A percentile compares a stretch with the other conserved stretches of the same genome.
These are phyloP conservation scores for Fukomys damarensis DNA, from an alignment of 2,113 vertebrate species.

Conservation along the genomic window DNA sequence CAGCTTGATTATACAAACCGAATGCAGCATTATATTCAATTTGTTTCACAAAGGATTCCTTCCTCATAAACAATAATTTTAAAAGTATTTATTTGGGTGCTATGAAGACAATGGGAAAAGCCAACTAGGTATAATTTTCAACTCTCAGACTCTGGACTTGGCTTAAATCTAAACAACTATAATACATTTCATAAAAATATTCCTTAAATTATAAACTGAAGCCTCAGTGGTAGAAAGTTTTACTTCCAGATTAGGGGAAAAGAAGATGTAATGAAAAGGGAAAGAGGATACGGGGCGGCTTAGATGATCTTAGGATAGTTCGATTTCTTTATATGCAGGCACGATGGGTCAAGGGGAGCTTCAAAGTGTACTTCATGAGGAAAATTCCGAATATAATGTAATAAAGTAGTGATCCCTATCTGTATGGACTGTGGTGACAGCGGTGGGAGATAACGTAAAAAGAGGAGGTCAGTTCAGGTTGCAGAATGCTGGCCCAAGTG, in stretches of 20 bases:
- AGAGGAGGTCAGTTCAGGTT: not conserved
- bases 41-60: not conserved
- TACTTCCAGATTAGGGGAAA: not conserved
- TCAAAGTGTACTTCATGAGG: not conserved
- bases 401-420: not conserved
- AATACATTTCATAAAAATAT: not conserved
- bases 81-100: not conserved
- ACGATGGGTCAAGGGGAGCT: not conserved
- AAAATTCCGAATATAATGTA: not conserved
- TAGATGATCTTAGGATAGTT: not conserved
- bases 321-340: not conserved
- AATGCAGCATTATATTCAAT: not conserved
- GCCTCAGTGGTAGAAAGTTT: not conserved
- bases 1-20: not conserved
- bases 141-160: not conserved
- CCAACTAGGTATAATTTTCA: not conserved
- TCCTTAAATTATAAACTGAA: not conserved
- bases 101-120: not conserved
- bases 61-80: not conserved
- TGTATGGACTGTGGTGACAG: not conserved
- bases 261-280: not conserved
- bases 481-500: not conserved
- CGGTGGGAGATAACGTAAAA: not conserved
- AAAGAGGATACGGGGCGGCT: not conserved
- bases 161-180: not conserved